These are phyloP conservation scores for Drosophila mimica DNA, from an alignment of 2,888 invertebrate genomes.

Conservation along the genomic window DNA sequence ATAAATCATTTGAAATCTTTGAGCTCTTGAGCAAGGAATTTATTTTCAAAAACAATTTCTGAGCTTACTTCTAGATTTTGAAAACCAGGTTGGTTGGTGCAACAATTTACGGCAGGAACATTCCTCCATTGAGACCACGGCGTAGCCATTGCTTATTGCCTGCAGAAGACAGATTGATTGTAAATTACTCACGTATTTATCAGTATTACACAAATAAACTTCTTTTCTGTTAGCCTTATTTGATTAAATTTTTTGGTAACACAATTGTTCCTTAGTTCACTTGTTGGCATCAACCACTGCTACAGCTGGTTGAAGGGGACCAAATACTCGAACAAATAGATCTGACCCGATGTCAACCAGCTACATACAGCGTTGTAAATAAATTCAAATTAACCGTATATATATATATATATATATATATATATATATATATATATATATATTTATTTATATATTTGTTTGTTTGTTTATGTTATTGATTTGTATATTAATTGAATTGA, in stretches of 20 bases:
- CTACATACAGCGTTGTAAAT: slow-evolving; percentile 86
- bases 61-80: neutral
- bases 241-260: neutral
- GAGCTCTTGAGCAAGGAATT: neutral
- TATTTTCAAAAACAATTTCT: neutral
- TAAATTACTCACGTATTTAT: too few relatives aligned
- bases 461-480: slow-evolving; percentile 21
- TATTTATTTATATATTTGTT: neutral
- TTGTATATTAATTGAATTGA: slow-evolving; percentile 54
- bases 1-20: neutral
- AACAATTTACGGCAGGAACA: neutral
- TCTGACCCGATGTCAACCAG: slow-evolving; percentile 91
- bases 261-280: slow-evolving; percentile 10
- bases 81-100: neutral
- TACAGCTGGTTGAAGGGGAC: slow-evolving; percentile 93
- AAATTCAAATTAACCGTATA: slow-evolving; percentile 44
- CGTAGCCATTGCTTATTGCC: neutral
- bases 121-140: too few relatives aligned
- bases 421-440: too few relatives aligned
- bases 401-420: neutral
- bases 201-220: neutral
- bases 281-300: slow-evolving; percentile 85
- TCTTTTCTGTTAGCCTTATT: neutral
- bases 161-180: too few relatives aligned
- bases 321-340: slow-evolving; percentile 87